Evolutionary conservation across 2,797 vertebrate species (phyloP).

Genomic region (Vespertilio murinus): DNA sequence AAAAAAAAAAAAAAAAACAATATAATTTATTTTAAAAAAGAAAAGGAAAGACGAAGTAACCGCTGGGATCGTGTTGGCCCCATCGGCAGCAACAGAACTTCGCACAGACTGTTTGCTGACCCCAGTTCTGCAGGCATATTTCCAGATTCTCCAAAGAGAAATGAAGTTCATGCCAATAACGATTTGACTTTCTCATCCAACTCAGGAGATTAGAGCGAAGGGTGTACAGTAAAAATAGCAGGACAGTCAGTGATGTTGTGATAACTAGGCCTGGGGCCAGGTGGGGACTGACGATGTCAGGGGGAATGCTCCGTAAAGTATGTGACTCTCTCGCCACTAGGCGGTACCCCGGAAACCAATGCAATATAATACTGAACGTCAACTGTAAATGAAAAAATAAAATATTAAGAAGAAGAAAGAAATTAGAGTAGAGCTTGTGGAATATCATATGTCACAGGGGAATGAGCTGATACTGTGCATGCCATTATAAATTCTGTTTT

Average conservation of each 20-base stretch:
- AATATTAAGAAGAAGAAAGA: not conserved
- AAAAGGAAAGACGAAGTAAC: not conserved
- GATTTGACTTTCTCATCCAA: not conserved
- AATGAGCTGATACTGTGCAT: not conserved
- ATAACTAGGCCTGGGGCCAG: not conserved
- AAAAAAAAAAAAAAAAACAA: too few relatives aligned
- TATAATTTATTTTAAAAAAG: too few relatives aligned
- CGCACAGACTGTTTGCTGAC: not conserved
- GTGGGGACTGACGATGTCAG: not conserved
- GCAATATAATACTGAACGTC: not conserved
- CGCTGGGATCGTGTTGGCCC: not conserved
- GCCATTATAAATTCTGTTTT: not conserved
- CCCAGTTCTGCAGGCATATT: not conserved
- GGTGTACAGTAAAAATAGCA: not conserved
- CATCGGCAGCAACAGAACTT: not conserved
- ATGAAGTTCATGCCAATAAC: not conserved
- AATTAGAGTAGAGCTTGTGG: not conserved
- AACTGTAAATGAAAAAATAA: not conserved
- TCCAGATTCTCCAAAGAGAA: conserved; percentile 6
- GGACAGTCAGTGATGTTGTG: too few relatives aligned
- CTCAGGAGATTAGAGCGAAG: not conserved
- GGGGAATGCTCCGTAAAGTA: not conserved
- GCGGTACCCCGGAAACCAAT: rapidly evolving
- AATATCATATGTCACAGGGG: not conserved
- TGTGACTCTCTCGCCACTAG: rapidly evolving